Evolutionary conservation across 1,140 invertebrate species (phyloP), one percentile per base, ranked within the genome.

Genomic region (Calliopsis andreniformis): DNA sequence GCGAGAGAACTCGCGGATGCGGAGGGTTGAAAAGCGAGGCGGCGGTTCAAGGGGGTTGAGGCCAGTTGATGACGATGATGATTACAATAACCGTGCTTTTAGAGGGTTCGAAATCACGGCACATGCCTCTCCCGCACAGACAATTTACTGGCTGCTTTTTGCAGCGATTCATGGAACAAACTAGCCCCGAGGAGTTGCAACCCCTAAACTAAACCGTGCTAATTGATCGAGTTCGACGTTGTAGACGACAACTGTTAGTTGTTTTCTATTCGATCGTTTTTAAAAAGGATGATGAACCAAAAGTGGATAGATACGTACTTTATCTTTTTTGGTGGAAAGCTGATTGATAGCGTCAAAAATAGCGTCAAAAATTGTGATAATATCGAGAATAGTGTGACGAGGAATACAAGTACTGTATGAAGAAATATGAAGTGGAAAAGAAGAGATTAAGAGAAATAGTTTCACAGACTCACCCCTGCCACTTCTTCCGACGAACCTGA

Each of bases 401-500:
- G n/a, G n/a, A n/a, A n/a, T n/a, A n/a, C n/a, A n/a, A n/a, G n/a
- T n/a, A n/a, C n/a, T n/a, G n/a, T n/a, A n/a, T n/a, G n/a, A n/a
- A n/a, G n/a, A n/a, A n/a, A n/a, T n/a, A n/a, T n/a, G n/a, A 39
- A 30, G 20, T 10, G 16, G 5, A 3, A 42, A 20, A 28, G 0
- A 16, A 0, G 8, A n/a, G n/a, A 28, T 43, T 43, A 8, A 39
- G 43, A 32, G 6, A n/a, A 43, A 32, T 32, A n/a, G 25, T 12
- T 59, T 23, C 0, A 10, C 5, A 10, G 35, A 92, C 95, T 96
- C 88, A 98, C 98, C 98, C 94, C 98, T 94, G 55, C 98, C 98
- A 85, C 97, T 98, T 82, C 98, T 94, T 25, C 98, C 98, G 79
- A 99, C 97, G 92, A 99, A 99, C 89, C 98, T 94, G 10, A 99